These are phyloP conservation scores for Chloropsis cyanopogon DNA, from an alignment of 2,113 vertebrate species.

Conservation along the genomic window DNA sequence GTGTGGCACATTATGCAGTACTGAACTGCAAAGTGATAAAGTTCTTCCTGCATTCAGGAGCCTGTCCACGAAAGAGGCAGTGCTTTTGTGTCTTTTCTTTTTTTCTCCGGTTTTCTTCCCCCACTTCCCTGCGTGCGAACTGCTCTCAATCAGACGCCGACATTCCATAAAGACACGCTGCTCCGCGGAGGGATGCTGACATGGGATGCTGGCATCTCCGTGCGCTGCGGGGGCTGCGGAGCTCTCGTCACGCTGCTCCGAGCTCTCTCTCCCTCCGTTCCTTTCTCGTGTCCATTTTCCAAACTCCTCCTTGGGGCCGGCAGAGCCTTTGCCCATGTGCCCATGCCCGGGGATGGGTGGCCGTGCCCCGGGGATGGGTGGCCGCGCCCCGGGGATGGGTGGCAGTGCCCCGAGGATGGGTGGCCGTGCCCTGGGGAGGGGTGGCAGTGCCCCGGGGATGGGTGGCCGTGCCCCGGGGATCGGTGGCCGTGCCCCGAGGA, in stretches of 20 bases:
- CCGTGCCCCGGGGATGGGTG: neutral
- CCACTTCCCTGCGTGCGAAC: neutral
- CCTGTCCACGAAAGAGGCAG: neutral
- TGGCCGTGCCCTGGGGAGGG: no score
- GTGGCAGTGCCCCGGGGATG: fast-evolving
- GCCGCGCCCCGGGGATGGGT: no score
- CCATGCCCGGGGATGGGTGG: neutral
- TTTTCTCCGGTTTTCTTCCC: neutral
- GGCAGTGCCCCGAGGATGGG: no score
- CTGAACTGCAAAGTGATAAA: neutral
- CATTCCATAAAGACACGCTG: neutral
- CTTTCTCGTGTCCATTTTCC: neutral
- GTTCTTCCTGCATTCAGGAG: neutral
- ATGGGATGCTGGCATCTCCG: neutral
- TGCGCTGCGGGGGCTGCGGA: neutral
- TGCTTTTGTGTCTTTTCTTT: neutral
- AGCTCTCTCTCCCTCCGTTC: neutral
- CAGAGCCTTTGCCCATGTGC: neutral
- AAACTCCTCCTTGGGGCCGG: neutral
- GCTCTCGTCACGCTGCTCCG: neutral
- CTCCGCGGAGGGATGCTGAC: neutral
- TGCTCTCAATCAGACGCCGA: neutral
- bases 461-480: fast-evolving
- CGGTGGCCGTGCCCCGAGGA: neutral
- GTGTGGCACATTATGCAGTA: neutral